Evolutionary conservation across 1,140 invertebrate genomes (phyloP), one percentile per base, ranked within the genome.

Genomic region (Ephestia elutella): DNA sequence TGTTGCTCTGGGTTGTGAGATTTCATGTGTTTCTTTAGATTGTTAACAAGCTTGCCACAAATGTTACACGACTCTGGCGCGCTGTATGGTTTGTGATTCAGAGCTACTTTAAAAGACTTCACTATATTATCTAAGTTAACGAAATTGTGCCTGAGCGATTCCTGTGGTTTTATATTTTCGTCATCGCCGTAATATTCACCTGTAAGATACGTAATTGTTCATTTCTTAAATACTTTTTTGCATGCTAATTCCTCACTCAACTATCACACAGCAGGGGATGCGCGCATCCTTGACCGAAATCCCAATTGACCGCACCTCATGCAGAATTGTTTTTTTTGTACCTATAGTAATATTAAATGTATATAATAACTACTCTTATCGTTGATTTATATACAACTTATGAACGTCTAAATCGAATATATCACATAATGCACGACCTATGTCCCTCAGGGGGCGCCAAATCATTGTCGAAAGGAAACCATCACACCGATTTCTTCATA

Each of bases 21-120:
- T 75, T 93, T 91, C 78, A 92, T 89, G 72, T 93, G 93, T 76
- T 94, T 93, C 90, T 93, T 93, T 68, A 93, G 89, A 87, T 94
- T 93, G 71, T 90, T 92, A 53, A 94, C 93, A 65, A 90, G 91
- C 89, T 94, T 94, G 65, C 93, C 92, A 86, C 93, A 94, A 65
- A 90, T 86, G 57, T 86, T 86, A 82, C 92, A 93, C 60, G 82
- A 85, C 82, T 90, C 90, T 38, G 84, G 73, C 44, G 67, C 62
- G 65, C 56, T 73, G 56, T 77, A 76, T 8, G 72, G 70, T 71
- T 72, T 84, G 20, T 77, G 71, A 61, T 75, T 75, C 4, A 84
- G 50, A 38, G 77, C 73, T 63, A 80, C 71, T 69, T 79, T 79
- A 59, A 80, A 82, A 21, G 77, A 78, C 62, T 79, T 80, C 19